These are phyloP conservation scores for Onthophagus sagittarius DNA, from an alignment of 2,888 invertebrate genomes.

Conservation along the genomic window DNA sequence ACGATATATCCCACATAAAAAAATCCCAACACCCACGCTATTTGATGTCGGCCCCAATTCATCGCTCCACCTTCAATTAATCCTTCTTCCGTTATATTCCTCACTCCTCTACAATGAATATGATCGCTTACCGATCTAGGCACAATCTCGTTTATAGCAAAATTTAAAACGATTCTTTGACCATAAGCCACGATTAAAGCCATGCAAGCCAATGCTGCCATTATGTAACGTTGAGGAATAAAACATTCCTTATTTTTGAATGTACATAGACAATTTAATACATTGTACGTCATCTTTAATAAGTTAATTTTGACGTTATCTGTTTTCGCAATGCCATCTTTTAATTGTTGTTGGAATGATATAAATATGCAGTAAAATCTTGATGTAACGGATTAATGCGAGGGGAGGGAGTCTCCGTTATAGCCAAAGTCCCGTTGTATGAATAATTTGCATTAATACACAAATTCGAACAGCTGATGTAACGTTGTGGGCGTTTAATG, in stretches of 20 bases:
- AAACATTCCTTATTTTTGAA: not conserved
- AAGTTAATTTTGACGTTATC: too few relatives aligned
- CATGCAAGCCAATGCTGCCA: not conserved
- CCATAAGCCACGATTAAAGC: constrained; percentile 15
- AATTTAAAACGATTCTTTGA: constrained; percentile 15
- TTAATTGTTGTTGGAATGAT: too few relatives aligned
- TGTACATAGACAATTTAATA: not conserved
- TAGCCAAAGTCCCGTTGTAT: too few relatives aligned
- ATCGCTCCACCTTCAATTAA: constrained; percentile 18
- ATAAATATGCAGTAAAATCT: too few relatives aligned
- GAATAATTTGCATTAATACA: too few relatives aligned
- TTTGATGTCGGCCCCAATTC: constrained; percentile 12
- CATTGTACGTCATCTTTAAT: not conserved
- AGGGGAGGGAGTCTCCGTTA: too few relatives aligned
- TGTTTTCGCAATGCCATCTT: too few relatives aligned
- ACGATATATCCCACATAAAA: constrained; percentile 24
- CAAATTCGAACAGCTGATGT: too few relatives aligned
- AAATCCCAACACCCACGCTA: constrained; percentile 17
- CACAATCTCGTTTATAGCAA: constrained; percentile 20
- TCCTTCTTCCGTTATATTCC: not conserved
- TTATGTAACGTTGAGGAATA: constrained; percentile 4
- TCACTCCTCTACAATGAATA: not conserved
- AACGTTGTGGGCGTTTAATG: too few relatives aligned
- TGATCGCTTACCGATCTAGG: not conserved
- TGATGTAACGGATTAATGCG: too few relatives aligned